Conservation (phyloP, 2,113 vertebrate genomes). For the Notechis scutatus region DNA sequence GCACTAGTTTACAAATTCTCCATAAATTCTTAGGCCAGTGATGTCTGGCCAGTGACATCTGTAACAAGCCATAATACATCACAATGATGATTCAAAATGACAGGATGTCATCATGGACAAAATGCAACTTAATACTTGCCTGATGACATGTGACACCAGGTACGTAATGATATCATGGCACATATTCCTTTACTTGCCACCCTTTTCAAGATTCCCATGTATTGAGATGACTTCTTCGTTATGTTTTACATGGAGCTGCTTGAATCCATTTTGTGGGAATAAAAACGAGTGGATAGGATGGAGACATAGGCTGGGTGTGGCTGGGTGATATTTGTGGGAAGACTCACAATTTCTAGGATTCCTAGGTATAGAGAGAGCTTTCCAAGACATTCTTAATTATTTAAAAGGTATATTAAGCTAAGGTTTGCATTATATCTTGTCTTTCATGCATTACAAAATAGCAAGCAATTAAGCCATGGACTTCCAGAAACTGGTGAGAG, state of each 20-base stretch:
- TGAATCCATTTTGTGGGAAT: not conserved
- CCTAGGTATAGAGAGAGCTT: not conserved
- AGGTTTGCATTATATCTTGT: not conserved
- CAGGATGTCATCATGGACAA: not conserved
- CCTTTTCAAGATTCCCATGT: not conserved
- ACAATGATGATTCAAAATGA: not conserved
- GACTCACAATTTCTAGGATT: not conserved
- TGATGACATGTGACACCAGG: not conserved
- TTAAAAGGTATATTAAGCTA: not conserved
- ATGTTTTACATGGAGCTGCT: not conserved
- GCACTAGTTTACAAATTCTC: not conserved
- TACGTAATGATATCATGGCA: not conserved
- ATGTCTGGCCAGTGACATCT: not conserved
- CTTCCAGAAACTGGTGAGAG: not conserved
- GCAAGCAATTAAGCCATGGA: not conserved
- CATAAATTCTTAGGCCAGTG: not conserved
- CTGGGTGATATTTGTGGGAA: not conserved
- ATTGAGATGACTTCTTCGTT: not conserved
- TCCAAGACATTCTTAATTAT: not conserved
- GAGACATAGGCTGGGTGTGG: not conserved
- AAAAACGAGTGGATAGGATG: not conserved
- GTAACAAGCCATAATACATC: not conserved
- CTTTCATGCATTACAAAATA: not conserved
- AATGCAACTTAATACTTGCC: not conserved
- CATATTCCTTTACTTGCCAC: not conserved